Base-by-base conservation (phyloP, 1,140 invertebrate genomes). In the Heliconius eleuchia region DNA sequence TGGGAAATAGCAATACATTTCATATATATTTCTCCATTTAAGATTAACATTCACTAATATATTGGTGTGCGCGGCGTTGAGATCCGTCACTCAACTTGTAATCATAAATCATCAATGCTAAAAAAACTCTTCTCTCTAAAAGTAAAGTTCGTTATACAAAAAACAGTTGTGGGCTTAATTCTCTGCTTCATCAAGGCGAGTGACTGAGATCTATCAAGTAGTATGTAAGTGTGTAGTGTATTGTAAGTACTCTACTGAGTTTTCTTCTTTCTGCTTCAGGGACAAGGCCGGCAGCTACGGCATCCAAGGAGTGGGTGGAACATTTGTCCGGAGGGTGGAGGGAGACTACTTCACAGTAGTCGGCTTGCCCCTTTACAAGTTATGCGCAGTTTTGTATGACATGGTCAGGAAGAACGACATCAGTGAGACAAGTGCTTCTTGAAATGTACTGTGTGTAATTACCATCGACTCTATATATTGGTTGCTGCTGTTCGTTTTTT, bases 211-310 rank as follows among this genome's bases (percentile, higher is more conserved):
- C 18, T 52, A 1, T 46, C 42, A 16, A 46, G 23, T 23, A 23
- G 23, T 23, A 23, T 23, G 23, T 23, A 23, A 23, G 42, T 16
- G 3, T 46, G 42, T 46, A 46, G 3, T 46, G 34, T 34, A 34
- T 34, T 34, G 34, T 34, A 7, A 34, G 42, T 46, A 46, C 13
- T 46, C 3, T 46, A 46, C 11, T 46, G 42, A 46, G 11, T 19
- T 55, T 19, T 55, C 19, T 55, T 55, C 19, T 27, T 27, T 30
- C 23, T 66, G 60, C 60, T 95, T 96, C 92, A 99, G 98, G 94
- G 98, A 98, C 89, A 99, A 99, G 95, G 98, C 98, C 79, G 99
- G 99, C 37, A 97, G 96, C 1, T 99, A 99, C 95, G 99, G 98
- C 8, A 98, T 99, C 80, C 98, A 99, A 95, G 98, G 97, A 5